Evolutionary conservation across 2,888 invertebrate species (phyloP), one percentile per base, ranked within the genome.

Genomic region (Tiphia femorata): DNA sequence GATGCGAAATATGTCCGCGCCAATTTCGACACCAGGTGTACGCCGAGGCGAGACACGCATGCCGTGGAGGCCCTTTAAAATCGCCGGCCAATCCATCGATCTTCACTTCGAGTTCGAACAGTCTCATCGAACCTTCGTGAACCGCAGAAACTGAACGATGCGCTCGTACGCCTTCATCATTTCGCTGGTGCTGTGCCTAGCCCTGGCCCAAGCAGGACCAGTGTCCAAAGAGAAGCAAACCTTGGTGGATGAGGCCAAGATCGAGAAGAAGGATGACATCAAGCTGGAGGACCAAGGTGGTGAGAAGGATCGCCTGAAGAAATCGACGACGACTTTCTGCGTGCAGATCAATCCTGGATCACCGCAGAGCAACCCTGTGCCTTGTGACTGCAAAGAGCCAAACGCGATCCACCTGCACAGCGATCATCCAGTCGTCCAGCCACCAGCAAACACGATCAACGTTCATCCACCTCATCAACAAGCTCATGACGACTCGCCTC

Each of bases 251-350:
- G 57, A 61, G 21, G 23, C 49, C 0, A 43, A 40, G 10, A 8
- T 57, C 19, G 41, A 38, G 1, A 3, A 21, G 7, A 20, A 42
- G 1, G 44, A 29, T 4, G n/a, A 17, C 0, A 6, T 58, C 16
- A 23, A 44, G 6, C 2, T 61, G 4, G 72, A 72, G 0, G 59
- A 42, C 0, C 16, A 52, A 0, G 58, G 55, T 0, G 64, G 57
- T 1, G 68, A 56, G 44, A 69, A 64, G 51, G 64, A 75, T 49
- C 56, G 84, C 21, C 64, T 76, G 17, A 78, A 78, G 54, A 85
- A 85, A 70, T 84, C 85, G 27, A 80, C 84, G 2, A 85, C 85
- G 6, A 85, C 85, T 0, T 84, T 86, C 67, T 86, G 86, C 70
- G 83, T 86, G 3, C 85, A 86, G 64, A 82, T 86, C 47, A 73